Evolutionary conservation across 2,113 vertebrate species (phyloP), one percentile per base, ranked within the genome.

Genomic region (Smithornis capensis): DNA sequence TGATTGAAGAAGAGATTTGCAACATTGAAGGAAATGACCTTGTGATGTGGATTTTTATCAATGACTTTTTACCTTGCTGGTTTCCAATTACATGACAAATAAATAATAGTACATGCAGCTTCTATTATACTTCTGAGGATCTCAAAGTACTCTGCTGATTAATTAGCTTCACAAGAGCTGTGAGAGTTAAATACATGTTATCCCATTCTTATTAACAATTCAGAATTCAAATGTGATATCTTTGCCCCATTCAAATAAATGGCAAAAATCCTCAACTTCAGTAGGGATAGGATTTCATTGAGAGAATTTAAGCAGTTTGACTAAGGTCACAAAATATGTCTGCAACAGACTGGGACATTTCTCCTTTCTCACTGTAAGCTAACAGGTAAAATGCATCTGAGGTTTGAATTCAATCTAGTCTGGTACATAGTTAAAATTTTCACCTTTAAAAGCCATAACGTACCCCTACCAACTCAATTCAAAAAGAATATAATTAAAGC

Each of bases 41-140:
- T 97, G 95, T 93, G 85, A 92, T 97, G 84, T 45, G 86, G 94
- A 96, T 96, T 96, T 97, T 97, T 97, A 96, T 96, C 96, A 96
- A 96, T 96, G 94, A 95, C 95, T 90, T 96, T 96, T 95, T 97
- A 96, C 88, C 93, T 94, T 96, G 79, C 95, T 93, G 78, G 93
- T 94, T 96, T 95, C 88, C 95, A 96, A 96, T 96, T 96, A 97
- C 86, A 93, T 44, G 94, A 96, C 90, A 96, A 95, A 97, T 96
- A 97, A 97, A 97, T 96, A 97, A 95, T 96, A 96, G 90, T 96
- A 96, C 95, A 96, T 95, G 74, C 80, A 84, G 80, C 87, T 89
- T 81, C 95, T 93, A 96, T 97, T 96, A 93, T 89, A 93, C 92
- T 94, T 97, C 92, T 96, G 90, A 96, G 69, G 83, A 95, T 96